A percentile compares a stretch with the other conserved stretches of the same genome.
Conservation (phyloP, 2,888 invertebrate species). For the Polydrusus cervinus region DNA sequence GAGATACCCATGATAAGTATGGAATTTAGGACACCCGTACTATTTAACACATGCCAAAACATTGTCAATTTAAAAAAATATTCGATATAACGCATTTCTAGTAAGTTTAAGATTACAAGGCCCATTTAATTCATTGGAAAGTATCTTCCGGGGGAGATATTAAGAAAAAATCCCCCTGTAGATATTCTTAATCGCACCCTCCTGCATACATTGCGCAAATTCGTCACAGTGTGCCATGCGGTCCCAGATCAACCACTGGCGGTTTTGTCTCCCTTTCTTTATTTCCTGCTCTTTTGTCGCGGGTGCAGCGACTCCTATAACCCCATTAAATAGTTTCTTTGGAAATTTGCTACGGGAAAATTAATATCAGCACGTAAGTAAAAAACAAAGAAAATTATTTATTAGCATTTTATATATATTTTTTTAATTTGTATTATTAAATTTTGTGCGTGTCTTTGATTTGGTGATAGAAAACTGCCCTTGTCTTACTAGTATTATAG, state of each 20-base stretch:
- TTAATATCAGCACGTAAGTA: background rate
- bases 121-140: too few relatives aligned
- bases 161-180: background rate
- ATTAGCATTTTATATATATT: background rate
- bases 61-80: too few relatives aligned
- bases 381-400: background rate
- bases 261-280: slow-evolving; percentile 45
- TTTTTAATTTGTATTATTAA: too few relatives aligned
- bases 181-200: slow-evolving; percentile 27
- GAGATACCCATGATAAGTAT: too few relatives aligned
- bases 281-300: slow-evolving; percentile 51
- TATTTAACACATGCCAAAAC: too few relatives aligned
- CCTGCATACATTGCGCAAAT: slow-evolving; percentile 49
- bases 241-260: slow-evolving; percentile 44
- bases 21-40: too few relatives aligned
- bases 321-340: slow-evolving; percentile 30
- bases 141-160: too few relatives aligned
- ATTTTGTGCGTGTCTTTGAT: too few relatives aligned
- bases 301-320: slow-evolving; percentile 44
- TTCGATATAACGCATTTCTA: too few relatives aligned
- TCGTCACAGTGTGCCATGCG: slow-evolving; percentile 52
- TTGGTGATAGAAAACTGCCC: too few relatives aligned
- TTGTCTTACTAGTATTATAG: too few relatives aligned
- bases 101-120: too few relatives aligned
- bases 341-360: background rate